These are phyloP conservation scores for Leptobrachium leishanense DNA, from an alignment of 2,113 vertebrate genomes.

Conservation along the genomic window DNA sequence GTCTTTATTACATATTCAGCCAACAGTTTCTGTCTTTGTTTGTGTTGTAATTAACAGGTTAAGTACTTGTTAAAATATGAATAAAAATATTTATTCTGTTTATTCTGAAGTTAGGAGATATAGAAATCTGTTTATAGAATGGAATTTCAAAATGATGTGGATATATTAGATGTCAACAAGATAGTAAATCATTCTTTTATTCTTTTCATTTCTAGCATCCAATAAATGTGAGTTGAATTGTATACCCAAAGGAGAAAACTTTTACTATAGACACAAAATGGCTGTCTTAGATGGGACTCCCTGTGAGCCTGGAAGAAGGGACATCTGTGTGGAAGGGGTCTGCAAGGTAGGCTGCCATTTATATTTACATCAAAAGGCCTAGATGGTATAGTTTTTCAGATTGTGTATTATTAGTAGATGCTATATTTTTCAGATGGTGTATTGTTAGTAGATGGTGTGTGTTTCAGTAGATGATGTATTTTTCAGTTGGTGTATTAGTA, in stretches of 20 bases:
- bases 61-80: no score
- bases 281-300: slow-evolving; percentile 84
- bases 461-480: no score
- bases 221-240: slow-evolving; percentile 96
- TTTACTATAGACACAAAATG: slow-evolving; percentile 84
- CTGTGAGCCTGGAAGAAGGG: slow-evolving; percentile 82
- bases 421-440: no score
- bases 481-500: no score
- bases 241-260: slow-evolving; percentile 92
- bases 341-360: slow-evolving; percentile 75
- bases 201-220: slow-evolving; percentile 67
- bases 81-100: no score
- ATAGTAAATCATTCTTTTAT: background rate
- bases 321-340: slow-evolving; percentile 85
- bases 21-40: background rate
- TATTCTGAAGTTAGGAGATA: no score
- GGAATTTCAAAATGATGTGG: no score
- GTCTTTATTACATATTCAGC: background rate
- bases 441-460: no score
- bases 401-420: no score
- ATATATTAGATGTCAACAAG: background rate
- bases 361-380: background rate
- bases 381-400: background rate
- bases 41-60: background rate
- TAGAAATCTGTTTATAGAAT: no score